A percentile compares a stretch with the other conserved stretches of the same genome.
Evolutionary conservation across 2,113 vertebrate species (phyloP).

Genomic region (Neolamprologus fasciatus): DNA sequence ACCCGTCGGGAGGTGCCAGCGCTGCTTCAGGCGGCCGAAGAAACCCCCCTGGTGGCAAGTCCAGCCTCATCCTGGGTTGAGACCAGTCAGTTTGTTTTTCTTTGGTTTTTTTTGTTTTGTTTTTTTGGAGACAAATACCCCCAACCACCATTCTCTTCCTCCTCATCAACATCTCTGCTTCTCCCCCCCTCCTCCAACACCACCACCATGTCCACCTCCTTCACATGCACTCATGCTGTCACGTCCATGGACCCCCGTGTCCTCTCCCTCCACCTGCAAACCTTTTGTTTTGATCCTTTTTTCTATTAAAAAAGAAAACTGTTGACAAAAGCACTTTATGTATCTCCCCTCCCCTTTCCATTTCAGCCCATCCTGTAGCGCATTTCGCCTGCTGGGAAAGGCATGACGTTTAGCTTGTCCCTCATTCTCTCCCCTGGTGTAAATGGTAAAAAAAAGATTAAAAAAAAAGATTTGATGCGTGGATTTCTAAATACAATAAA

Average conservation of each 20-base stretch:
- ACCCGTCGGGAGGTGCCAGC: conserved; percentile 73
- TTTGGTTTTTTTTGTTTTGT: not conserved
- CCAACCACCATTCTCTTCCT: conserved; percentile 13
- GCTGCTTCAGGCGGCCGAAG: conserved; percentile 74
- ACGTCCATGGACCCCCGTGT: conserved; percentile 20
- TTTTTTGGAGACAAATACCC: conserved; percentile 44
- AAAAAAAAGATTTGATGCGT: conserved; percentile 71
- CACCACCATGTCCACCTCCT: not conserved
- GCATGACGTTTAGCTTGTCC: conserved; percentile 66
- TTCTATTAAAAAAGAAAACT: conserved; percentile 70
- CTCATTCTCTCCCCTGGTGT: conserved; percentile 53
- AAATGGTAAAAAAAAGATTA: conserved; percentile 61
- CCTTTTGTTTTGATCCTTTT: conserved; percentile 70
- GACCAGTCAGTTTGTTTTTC: conserved; percentile 3
- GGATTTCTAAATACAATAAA: conserved; percentile 82
- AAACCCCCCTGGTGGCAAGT: conserved; percentile 96
- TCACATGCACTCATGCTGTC: conserved; percentile 21
- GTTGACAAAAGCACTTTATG: conserved; percentile 80
- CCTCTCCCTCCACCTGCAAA: conserved; percentile 41
- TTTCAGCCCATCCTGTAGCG: conserved; percentile 70
- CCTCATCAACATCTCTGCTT: conserved; percentile 22
- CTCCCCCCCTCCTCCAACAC: not conserved
- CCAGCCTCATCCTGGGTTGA: conserved; percentile 95
- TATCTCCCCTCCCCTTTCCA: conserved; percentile 56
- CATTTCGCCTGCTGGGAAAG: conserved; percentile 67